Evolutionary conservation across 2,888 invertebrate genomes (phyloP), one percentile per base, ranked within the genome.

Genomic region (Tipula helvola): DNA sequence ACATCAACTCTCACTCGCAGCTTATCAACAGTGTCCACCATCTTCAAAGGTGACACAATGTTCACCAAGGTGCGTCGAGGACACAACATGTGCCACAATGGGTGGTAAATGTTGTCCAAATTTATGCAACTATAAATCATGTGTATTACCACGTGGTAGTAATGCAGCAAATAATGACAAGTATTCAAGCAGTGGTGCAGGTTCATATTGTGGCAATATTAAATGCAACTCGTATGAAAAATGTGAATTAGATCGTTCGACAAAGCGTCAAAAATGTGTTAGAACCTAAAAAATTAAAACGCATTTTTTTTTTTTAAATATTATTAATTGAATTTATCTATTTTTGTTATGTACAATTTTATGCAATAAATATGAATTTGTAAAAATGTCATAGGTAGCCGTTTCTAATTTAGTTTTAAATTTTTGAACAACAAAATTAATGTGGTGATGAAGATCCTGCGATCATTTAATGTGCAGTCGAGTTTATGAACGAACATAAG

Each of bases 51-150:
- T 95, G 88, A 93, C 93, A 88, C 93, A 92, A 87, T 96, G 96
- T 90, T 94, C 92, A 86, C 95, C 96, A 0, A 95, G 94, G 89
- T 96, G 96, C 89, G 89, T 92, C 84, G 93, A 94, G 87, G 94
- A 95, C 90, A 93, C 93, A 88, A 94, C 95, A 88, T 96, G 96
- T 90, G 91, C 91, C 52, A 92, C 92, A 44, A 92, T 93, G 86
- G 94, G 94, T 88, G 93, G 94, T 89, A 94, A 94, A 88, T 96
- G 96, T 90, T 95, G 95, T 89, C 92, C 94, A 8, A 96, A 96
- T 91, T 90, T 93, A 87, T 96, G 96, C 91, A 94, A 95, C 88
- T 92, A 92, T 86, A 94, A 93, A 89, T 95, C 95, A 1, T 96
- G 96, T 89, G 92, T 93, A 0, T 91, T 93, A 36, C 89, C 94